Conservation (phyloP, 1,140 invertebrate genomes). For the Batillaria attramentaria region DNA sequence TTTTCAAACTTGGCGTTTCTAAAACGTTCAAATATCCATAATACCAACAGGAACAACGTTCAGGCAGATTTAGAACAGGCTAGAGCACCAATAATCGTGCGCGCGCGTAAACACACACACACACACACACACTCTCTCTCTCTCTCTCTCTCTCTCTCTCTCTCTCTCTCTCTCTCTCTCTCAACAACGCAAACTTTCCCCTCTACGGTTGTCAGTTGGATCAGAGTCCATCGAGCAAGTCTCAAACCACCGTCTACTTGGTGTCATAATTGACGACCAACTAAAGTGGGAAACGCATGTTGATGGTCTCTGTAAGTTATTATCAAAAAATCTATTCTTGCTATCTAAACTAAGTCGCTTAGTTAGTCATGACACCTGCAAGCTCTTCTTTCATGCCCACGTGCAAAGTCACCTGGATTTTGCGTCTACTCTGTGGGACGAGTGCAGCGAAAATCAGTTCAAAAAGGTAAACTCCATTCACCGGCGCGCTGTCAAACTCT, state of each 20-base stretch:
- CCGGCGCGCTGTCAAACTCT: no score
- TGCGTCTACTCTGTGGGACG: no score
- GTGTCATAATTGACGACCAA: not conserved
- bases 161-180: constrained; percentile 10
- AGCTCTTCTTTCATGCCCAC: no score
- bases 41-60: not conserved
- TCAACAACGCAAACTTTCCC: not conserved
- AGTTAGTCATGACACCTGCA: no score
- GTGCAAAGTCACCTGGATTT: no score
- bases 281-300: not conserved
- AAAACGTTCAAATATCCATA: not conserved
- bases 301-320: no score
- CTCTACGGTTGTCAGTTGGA: not conserved
- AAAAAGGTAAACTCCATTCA: no score
- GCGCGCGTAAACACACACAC: not conserved
- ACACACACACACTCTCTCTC: not conserved
- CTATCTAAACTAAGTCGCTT: no score
- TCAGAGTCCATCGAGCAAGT: not conserved
- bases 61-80: not conserved
- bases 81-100: not conserved
- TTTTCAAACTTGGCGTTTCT: not conserved
- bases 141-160: not conserved
- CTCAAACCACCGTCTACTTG: not conserved
- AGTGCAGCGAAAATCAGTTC: no score
- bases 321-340: no score